A percentile compares a stretch with the other conserved stretches of the same genome.
These are phyloP conservation scores for Melanostoma scalare DNA, from an alignment of 2,888 invertebrate species.

Conservation along the genomic window DNA sequence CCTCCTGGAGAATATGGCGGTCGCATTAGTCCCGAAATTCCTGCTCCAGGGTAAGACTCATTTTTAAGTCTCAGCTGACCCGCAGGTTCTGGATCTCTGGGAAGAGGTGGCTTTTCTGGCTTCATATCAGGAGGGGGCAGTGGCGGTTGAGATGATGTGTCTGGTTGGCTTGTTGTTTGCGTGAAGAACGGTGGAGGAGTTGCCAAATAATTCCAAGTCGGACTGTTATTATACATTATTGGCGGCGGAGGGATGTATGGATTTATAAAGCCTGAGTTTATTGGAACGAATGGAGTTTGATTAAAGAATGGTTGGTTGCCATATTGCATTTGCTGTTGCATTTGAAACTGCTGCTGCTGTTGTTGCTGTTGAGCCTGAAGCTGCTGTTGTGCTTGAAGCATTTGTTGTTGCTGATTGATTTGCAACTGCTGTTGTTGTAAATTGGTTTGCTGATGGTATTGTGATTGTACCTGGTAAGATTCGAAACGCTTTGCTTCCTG, in stretches of 20 bases:
- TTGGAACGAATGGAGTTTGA: slow-evolving; percentile 18
- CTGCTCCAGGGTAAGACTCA: neutral
- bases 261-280: slow-evolving; percentile 66
- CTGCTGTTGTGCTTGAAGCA: slow-evolving; percentile 33
- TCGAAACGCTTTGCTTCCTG: slow-evolving; percentile 62
- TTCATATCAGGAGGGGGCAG: slow-evolving; percentile 58
- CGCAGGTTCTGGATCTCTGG: slow-evolving; percentile 55
- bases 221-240: slow-evolving; percentile 39
- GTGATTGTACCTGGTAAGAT: slow-evolving; percentile 7
- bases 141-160: slow-evolving; percentile 45
- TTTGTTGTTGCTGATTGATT: slow-evolving; percentile 24
- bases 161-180: slow-evolving; percentile 8
- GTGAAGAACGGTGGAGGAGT: slow-evolving; percentile 48
- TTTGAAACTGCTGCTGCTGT: slow-evolving; percentile 59
- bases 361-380: slow-evolving; percentile 34
- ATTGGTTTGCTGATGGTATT: slow-evolving; percentile 12
- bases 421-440: slow-evolving; percentile 27
- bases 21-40: slow-evolving; percentile 31
- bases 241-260: slow-evolving; percentile 51
- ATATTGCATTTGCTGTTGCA: slow-evolving; percentile 15
- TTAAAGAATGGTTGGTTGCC: slow-evolving; percentile 46
- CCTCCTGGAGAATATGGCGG: slow-evolving; percentile 32
- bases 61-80: neutral
- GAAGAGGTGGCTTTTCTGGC: slow-evolving; percentile 53
- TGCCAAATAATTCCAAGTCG: slow-evolving; percentile 53